A percentile compares a stretch with the other conserved stretches of the same genome.
These are phyloP conservation scores for Drosophila varians DNA, from an alignment of 1,140 invertebrate species.

Conservation along the genomic window DNA sequence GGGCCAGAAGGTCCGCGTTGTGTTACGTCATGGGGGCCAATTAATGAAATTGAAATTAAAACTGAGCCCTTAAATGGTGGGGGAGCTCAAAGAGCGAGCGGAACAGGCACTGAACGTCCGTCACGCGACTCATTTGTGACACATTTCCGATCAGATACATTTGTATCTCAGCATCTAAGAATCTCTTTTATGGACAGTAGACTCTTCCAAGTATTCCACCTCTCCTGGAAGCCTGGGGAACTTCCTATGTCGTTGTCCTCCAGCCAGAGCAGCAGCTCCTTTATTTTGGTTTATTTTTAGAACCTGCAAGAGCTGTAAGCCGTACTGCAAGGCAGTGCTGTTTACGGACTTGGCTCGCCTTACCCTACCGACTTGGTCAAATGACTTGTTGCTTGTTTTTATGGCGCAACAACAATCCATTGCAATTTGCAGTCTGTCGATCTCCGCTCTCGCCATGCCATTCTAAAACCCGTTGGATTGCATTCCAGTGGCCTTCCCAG, in stretches of 20 bases:
- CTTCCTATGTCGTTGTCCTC: conserved; percentile 70
- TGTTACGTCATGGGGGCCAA: conserved; percentile 26
- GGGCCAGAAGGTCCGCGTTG: too few relatives aligned
- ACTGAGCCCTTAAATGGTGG: not conserved
- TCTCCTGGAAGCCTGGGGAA: too few relatives aligned
- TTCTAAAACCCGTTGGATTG: conserved; percentile 67
- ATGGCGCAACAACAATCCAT: conserved; percentile 35
- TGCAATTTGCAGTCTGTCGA: conserved; percentile 15
- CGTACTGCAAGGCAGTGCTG: not conserved
- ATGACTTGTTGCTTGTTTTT: conserved; percentile 31
- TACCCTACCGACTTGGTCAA: conserved; percentile 28
- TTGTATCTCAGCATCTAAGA: too few relatives aligned
- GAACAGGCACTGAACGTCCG: not conserved
- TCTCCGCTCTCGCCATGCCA: conserved; percentile 4
- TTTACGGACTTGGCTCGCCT: not conserved
- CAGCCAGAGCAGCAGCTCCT: conserved; percentile 27
- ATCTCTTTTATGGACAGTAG: too few relatives aligned
- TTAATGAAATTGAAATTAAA: conserved; percentile 25
- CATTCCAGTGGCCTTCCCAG: conserved; percentile 48
- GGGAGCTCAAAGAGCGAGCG: not conserved
- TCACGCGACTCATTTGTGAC: too few relatives aligned
- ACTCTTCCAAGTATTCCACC: too few relatives aligned
- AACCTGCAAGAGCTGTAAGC: conserved; percentile 14
- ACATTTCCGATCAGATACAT: too few relatives aligned
- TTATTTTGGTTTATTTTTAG: conserved; percentile 60